phyloP scores from a whole-genome alignment of 1,140 invertebrate genomes.

The Heterodera carotae region DNA sequence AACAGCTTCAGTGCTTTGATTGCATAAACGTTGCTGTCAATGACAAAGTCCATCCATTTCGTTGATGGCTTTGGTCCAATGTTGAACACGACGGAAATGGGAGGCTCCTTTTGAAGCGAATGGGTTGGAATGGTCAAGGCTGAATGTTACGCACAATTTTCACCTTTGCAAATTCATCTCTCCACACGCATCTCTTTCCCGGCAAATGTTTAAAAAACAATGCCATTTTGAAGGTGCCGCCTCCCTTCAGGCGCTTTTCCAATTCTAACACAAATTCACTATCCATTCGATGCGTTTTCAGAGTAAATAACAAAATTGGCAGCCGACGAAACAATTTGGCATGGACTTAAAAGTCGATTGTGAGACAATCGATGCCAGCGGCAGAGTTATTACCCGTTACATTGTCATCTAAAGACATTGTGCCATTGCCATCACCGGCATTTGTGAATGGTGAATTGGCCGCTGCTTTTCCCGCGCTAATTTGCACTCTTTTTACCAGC shows the following conservation, averaged over 20 bases:
- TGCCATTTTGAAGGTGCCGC: background rate
- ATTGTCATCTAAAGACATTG: background rate
- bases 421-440: background rate
- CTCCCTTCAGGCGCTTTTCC: background rate
- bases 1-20: background rate
- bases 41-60: background rate
- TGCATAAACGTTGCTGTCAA: background rate
- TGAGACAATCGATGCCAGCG: background rate
- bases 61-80: background rate
- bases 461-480: background rate
- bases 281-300: slow-evolving; percentile 1
- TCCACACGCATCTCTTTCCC: background rate
- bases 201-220: background rate
- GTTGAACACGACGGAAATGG: background rate
- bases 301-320: slow-evolving; percentile 20
- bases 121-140: background rate
- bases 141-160: background rate
- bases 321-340: slow-evolving; percentile 5
- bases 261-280: slow-evolving; percentile 13
- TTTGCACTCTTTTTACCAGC: too few relatives aligned
- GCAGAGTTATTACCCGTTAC: background rate
- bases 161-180: background rate
- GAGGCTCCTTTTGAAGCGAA: background rate
- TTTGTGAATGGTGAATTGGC: background rate
- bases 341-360: background rate